Conservation (phyloP, 2,888 invertebrate genomes). For the Halocaridina rubra region DNA sequence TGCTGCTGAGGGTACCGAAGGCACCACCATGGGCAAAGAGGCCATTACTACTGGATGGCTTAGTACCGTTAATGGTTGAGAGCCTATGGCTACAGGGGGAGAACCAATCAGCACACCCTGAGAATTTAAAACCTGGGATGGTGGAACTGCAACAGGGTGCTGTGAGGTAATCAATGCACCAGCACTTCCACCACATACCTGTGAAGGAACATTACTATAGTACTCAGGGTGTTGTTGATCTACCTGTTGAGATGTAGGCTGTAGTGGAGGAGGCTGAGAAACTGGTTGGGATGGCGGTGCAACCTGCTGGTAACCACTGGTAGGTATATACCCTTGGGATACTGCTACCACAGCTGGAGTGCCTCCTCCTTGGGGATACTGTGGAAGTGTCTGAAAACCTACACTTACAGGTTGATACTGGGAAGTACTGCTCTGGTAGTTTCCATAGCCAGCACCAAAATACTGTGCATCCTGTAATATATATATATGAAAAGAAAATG, state of each 20-base stretch:
- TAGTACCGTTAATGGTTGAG: slow-evolving; percentile 17
- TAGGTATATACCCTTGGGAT: slow-evolving; percentile 27
- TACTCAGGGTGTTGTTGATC: slow-evolving; percentile 45
- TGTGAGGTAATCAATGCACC: slow-evolving; percentile 27
- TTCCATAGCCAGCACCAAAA: slow-evolving; percentile 15
- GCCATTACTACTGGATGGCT: slow-evolving; percentile 46
- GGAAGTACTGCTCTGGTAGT: slow-evolving; percentile 29
- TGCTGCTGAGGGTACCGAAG: neutral
- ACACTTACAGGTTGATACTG: slow-evolving; percentile 40
- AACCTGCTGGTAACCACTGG: slow-evolving; percentile 8
- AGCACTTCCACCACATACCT: slow-evolving; percentile 29
- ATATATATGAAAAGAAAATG: no score
- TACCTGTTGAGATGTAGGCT: slow-evolving; percentile 20
- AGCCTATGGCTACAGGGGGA: slow-evolving; percentile 17
- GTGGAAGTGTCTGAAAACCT: slow-evolving; percentile 30
- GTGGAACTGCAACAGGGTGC: slow-evolving; percentile 25
- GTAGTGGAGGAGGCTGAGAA: slow-evolving; percentile 16
- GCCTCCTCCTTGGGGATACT: slow-evolving; percentile 31
- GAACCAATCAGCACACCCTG: slow-evolving; percentile 38
- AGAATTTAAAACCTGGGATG: slow-evolving; percentile 27
- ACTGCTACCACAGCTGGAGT: slow-evolving; percentile 13
- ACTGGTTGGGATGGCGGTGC: slow-evolving; percentile 19
- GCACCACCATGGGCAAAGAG: slow-evolving; percentile 18
- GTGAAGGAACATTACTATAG: slow-evolving; percentile 42
- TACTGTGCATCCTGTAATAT: slow-evolving; percentile 38